Conservation (phyloP, 2,113 vertebrate species). For the Amphiprion percula region DNA sequence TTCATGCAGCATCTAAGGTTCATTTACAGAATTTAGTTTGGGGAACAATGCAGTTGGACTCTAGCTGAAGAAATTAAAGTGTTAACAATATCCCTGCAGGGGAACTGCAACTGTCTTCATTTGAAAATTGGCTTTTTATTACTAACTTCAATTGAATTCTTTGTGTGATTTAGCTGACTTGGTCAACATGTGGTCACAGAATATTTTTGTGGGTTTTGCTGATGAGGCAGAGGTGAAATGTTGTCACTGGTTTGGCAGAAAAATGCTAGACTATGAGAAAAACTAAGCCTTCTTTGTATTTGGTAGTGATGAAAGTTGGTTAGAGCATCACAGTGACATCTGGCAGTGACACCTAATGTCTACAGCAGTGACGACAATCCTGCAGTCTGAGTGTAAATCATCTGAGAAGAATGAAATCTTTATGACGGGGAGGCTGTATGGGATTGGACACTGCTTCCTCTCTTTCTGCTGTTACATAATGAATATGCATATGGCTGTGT, state of each 20-base stretch:
- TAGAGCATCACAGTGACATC: conserved; percentile 39
- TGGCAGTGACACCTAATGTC: conserved; percentile 54
- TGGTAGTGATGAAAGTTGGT: conserved; percentile 48
- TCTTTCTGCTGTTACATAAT: conserved; percentile 68
- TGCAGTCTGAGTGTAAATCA: conserved; percentile 29
- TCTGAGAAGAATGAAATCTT: conserved; percentile 57
- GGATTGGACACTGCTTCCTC: conserved; percentile 53
- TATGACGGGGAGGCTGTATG: conserved; percentile 24
- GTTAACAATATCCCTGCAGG: neutral
- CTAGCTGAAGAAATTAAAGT: neutral
- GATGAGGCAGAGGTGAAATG: conserved; percentile 33
- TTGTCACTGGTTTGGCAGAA: conserved; percentile 40
- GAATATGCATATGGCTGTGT: conserved; percentile 63
- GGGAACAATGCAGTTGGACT: neutral
- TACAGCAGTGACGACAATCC: conserved; percentile 46
- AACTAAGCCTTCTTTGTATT: conserved; percentile 62
- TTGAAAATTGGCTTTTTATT: neutral
- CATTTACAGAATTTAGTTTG: neutral
- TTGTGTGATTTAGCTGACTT: conserved; percentile 6
- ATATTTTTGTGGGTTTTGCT: conserved; percentile 16
- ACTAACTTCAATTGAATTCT: conserved; percentile 2
- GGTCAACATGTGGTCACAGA: conserved; percentile 18
- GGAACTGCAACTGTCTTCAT: neutral
- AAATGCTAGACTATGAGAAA: conserved; percentile 31
- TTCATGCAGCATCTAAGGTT: neutral